Evolutionary conservation across 2,113 vertebrate species (phyloP).

Genomic region (Illadopsis cleaveri): DNA sequence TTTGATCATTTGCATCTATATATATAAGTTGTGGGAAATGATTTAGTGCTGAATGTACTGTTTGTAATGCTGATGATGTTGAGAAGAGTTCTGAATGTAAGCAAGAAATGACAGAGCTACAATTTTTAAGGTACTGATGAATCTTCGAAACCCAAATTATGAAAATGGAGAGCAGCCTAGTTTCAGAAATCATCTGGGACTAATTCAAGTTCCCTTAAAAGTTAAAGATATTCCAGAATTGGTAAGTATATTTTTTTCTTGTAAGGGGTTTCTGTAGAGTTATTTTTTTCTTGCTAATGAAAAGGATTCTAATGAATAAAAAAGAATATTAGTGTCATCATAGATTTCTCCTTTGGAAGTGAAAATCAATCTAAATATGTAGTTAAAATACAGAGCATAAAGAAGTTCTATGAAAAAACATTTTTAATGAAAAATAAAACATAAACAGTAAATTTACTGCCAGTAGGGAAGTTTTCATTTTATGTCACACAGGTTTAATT

Average conservation of each 20-base stretch:
- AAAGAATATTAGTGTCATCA: background rate
- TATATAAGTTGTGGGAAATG: background rate
- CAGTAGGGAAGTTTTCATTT: background rate
- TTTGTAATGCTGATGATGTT: background rate
- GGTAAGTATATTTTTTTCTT: conserved; percentile 74
- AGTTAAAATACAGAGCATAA: background rate
- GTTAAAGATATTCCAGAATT: conserved; percentile 88
- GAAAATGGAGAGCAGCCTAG: conserved; percentile 85
- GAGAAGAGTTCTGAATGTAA: background rate
- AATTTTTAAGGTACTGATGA: conserved; percentile 88
- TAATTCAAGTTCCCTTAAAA: conserved; percentile 91
- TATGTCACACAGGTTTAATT: background rate
- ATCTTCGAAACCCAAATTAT: conserved; percentile 92
- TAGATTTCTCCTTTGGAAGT: background rate
- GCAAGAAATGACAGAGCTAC: conserved; percentile 30
- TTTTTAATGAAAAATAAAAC: background rate
- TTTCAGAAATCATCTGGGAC: conserved; percentile 88
- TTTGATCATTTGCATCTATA: background rate
- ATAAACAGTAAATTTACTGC: background rate
- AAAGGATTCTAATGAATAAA: background rate
- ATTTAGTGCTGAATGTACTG: background rate
- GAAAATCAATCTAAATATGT: background rate
- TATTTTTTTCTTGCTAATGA: background rate
- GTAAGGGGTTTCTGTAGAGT: background rate
- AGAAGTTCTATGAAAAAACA: background rate